Base-by-base conservation (phyloP, 2,113 vertebrate species). In the Ciconia stormi region DNA sequence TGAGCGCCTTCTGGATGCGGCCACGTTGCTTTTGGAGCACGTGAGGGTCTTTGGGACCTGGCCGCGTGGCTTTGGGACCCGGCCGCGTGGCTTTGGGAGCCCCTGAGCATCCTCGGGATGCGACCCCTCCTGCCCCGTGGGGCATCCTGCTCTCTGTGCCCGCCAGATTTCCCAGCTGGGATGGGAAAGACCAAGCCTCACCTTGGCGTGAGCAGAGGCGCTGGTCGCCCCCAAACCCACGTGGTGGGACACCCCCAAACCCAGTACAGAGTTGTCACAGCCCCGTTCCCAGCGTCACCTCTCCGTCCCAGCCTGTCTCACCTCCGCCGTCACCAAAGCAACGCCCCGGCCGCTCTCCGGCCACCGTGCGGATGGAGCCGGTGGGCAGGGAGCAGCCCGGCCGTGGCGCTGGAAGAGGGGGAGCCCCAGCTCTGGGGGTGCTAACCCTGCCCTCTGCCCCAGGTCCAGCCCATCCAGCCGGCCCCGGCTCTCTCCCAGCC, bases 401-500 rank as follows among this genome's bases (percentile, higher is more conserved):
- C 63, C 3, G 1, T 40, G 79, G 40, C 0, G 5, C 56, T 16
- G 67, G 77, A 40, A 30, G 30, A 29, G 62, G 53, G 87, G 46
- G 38, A 59, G 2, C n/a, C 77, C 30, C 67, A 0, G 7, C 21
- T 22, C 18, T 26, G 52, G 23, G 26, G 53, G 32, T 67, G 65
- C 92, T 91, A 59, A 52, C 56, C 49, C 62, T 38, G 29, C 32
- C 67, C 38, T 91, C 50, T 93, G 87, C 69, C 52, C 25, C 83
- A 98, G 98, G 97, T 98, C 2, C 98, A 98, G 93, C 97, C 98
- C 90, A 98, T 98, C 97, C 98, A 98, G 90, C 97, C 98, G 5
- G 97, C 98, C 7, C 97, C 98, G 0, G 95, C 98, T 5, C 97
- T 98, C 56, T 79, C 98, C 53, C 99, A 98, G 95, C 98, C 99